These are phyloP conservation scores for zebrafish (Danio rerio) DNA, from an alignment of 2,113 vertebrate genomes.

Conservation along the genomic window GRCz12tu NC_133195.1:10897001-10897500, in stretches of 20 bases:
- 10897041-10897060: too few species aligned
- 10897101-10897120: too few species aligned
- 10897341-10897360: conserved; percentile 1
- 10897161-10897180: neutral
- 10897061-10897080: too few species aligned
- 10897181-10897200: neutral
- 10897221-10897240: neutral
- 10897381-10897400: conserved; percentile 25
- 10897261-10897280: conserved; percentile 20
- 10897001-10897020: too few species aligned
- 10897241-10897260: conserved; percentile 20
- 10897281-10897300: neutral
- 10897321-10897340: conserved; percentile 39
- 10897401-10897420: conserved; percentile 8
- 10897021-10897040: too few species aligned
- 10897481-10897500: neutral
- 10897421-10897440: conserved; percentile 10
- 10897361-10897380: conserved; percentile 32
- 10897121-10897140: too few species aligned
- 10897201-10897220: neutral
- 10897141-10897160: neutral
- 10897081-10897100: too few species aligned
- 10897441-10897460: neutral
- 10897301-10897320: conserved; percentile 31
- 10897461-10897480: conserved; percentile 15